Evolutionary conservation across 2,888 invertebrate species (phyloP).

Genomic region (Abrostola tripartita): DNA sequence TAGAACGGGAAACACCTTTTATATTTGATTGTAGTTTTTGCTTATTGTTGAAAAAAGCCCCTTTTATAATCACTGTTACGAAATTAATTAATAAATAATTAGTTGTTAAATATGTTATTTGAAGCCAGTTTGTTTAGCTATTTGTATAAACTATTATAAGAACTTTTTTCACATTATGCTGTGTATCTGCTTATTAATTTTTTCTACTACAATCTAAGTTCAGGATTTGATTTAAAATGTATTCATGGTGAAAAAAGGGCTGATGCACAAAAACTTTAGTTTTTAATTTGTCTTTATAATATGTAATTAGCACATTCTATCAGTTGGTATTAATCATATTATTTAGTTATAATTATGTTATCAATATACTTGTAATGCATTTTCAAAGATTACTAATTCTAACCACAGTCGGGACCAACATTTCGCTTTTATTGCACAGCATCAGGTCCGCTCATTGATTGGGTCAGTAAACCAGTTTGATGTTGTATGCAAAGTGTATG

Average conservation of each 20-base stretch:
- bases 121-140: slow-evolving; percentile 41
- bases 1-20: slow-evolving; percentile 31
- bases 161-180: slow-evolving; percentile 44
- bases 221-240: slow-evolving; percentile 18
- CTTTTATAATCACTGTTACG: slow-evolving; percentile 47
- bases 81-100: slow-evolving; percentile 42
- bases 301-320: slow-evolving; percentile 49
- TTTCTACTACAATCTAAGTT: slow-evolving; percentile 6
- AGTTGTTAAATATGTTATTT: slow-evolving; percentile 44
- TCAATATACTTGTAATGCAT: slow-evolving; percentile 51
- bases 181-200: slow-evolving; percentile 1
- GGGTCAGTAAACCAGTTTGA: slow-evolving; percentile 51
- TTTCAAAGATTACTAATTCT: slow-evolving; percentile 49
- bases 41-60: slow-evolving; percentile 32
- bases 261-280: slow-evolving; percentile 50
- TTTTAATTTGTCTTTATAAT: slow-evolving; percentile 43
- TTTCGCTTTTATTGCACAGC: slow-evolving; percentile 43
- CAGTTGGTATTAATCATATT: slow-evolving; percentile 36
- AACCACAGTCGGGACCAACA: slow-evolving; percentile 58
- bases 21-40: slow-evolving; percentile 46
- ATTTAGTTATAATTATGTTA: slow-evolving; percentile 43
- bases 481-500: slow-evolving; percentile 62
- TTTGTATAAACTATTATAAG: slow-evolving; percentile 36
- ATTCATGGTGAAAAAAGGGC: slow-evolving; percentile 34
- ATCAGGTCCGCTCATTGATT: slow-evolving; percentile 49